These are phyloP conservation scores for Ectemnius cavifrons DNA, from an alignment of 2,888 invertebrate species.

Conservation along the genomic window DNA sequence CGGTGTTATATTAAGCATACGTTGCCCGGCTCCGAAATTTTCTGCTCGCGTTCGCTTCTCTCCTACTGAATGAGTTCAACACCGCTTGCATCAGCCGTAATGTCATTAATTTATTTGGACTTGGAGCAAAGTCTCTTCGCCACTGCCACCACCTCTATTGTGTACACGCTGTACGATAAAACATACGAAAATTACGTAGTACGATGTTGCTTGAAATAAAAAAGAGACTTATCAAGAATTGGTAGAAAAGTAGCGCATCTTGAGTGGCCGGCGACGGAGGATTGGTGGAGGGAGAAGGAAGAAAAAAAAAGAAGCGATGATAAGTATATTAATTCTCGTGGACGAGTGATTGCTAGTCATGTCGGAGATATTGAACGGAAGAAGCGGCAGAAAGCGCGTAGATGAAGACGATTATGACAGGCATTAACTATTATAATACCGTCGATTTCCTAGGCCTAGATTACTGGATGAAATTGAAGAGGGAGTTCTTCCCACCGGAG, in stretches of 20 bases:
- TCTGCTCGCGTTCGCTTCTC: neutral
- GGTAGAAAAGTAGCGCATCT: too few species aligned
- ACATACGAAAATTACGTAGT: neutral
- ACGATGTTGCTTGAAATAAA: too few species aligned
- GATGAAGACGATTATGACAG: neutral
- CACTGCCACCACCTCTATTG: too few species aligned
- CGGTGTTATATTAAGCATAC: conserved; percentile 1
- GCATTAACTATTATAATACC: neutral
- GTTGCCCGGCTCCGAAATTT: neutral
- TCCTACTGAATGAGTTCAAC: neutral
- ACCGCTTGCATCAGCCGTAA: conserved; percentile 2
- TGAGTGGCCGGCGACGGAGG: too few species aligned
- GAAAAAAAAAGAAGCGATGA: neutral
- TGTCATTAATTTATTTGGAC: neutral
- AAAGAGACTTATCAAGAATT: too few species aligned
- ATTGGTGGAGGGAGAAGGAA: neutral
- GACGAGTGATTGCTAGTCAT: neutral
- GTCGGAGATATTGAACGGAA: neutral
- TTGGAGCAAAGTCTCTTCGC: neutral
- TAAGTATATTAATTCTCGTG: conserved; percentile 2
- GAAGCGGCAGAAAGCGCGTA: neutral
- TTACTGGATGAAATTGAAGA: conserved; percentile 20
- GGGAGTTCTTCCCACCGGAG: conserved; percentile 16
- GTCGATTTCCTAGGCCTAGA: conserved; percentile 20
- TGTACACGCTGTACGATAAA: neutral